These are phyloP conservation scores for Arctopsyche grandis DNA, from an alignment of 1,140 invertebrate species.

Conservation along the genomic window DNA sequence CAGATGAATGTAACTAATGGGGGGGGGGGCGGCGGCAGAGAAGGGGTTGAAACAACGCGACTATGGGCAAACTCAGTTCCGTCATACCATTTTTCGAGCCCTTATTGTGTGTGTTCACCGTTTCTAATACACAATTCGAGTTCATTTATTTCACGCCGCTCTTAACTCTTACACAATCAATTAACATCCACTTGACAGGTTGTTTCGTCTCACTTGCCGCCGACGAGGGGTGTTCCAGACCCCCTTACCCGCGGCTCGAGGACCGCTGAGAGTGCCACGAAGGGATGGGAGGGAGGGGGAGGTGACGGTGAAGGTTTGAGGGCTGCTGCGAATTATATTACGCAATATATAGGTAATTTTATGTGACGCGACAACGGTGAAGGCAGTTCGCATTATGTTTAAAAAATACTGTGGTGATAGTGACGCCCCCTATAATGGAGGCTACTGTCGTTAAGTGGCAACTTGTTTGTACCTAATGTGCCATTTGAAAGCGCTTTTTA, in stretches of 20 bases:
- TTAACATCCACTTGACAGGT: conserved; percentile 43
- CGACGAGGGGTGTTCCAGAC: not conserved
- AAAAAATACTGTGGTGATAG: not conserved
- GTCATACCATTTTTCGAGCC: too few relatives aligned
- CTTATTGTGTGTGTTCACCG: too few relatives aligned
- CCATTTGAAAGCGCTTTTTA: too few relatives aligned
- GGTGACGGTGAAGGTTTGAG: not conserved
- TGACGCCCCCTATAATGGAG: not conserved
- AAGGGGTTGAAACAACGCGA: too few relatives aligned
- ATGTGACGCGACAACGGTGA: not conserved
- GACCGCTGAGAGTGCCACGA: too few relatives aligned
- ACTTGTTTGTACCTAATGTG: too few relatives aligned
- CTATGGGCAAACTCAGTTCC: too few relatives aligned
- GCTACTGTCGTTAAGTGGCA: not conserved
- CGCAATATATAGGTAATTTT: not conserved
- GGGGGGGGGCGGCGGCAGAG: too few relatives aligned
- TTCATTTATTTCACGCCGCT: conserved; percentile 44
- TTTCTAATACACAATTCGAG: conserved; percentile 23
- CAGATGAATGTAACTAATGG: too few relatives aligned
- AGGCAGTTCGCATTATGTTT: not conserved
- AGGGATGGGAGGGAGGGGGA: not conserved
- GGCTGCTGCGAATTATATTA: not conserved
- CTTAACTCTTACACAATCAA: conserved; percentile 42
- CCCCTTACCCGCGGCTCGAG: not conserved
- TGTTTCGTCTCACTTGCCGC: conserved; percentile 14